Base-by-base conservation (phyloP, 2,888 invertebrate genomes). In the Amphipoea lucens region DNA sequence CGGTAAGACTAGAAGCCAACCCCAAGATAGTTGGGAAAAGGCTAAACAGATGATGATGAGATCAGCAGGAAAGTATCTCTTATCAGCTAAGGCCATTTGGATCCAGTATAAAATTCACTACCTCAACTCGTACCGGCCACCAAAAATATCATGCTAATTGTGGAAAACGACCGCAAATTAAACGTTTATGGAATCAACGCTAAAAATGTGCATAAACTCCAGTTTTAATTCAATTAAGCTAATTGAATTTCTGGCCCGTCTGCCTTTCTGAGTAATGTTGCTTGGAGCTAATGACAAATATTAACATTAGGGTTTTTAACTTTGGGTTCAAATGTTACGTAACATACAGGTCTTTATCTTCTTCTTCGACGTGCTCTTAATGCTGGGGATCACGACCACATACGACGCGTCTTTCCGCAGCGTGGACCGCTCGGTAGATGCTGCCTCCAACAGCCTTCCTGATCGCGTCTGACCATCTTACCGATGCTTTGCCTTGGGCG, bases 131-230 rank as follows among this genome's bases (percentile, higher is more conserved):
- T 60, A 29, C 12, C 20, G 14, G n/a, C 12, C 5, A 54, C 17
- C 48, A 85, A 40, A 72, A 66, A 75, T 62, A 45, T 67, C 54
- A 63, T 1, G 40, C 20, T 60, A 73, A 76, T 60, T 36, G 12
- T 29, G n/a, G 7, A 48, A 66, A 85, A 73, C 48, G 70, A 65
- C 85, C 74, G 14, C 66, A 68, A 77, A 45, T 72, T 65, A 82
- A 77, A 86, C 77, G 66, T 84, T 79, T 66, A 74, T 40, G 70
- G 51, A 45, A 85, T 82, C 62, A 78, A 69, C 68, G 68, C 68
- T 57, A 82, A 86, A 84, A 84, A 78, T 77, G 78, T 78, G 71
- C 62, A 78, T 74, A 65, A 82, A 74, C 14, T 82, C 51, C 36
- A 23, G 63, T 75, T 82, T 77, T 74, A 68, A 78, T 78, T 68